Percentiles rank a stretch among this genome's conserved stretches.
Conservation (phyloP, 2,888 invertebrate genomes). For the Pyralis farinalis region DNA sequence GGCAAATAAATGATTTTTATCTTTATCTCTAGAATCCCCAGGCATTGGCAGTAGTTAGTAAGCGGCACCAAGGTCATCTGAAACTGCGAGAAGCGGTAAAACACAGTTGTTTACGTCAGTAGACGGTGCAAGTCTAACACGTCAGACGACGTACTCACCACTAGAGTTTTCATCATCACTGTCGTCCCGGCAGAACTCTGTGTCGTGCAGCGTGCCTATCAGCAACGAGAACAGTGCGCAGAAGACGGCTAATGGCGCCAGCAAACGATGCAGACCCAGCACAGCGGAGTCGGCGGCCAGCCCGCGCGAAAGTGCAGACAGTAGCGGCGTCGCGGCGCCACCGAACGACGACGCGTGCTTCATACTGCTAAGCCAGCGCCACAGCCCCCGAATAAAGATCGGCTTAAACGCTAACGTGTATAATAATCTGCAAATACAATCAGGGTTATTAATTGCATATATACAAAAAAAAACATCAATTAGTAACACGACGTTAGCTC, state of each 20-base stretch:
- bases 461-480: no score
- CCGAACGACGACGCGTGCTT: constrained; percentile 59
- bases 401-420: constrained; percentile 91
- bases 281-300: constrained; percentile 76
- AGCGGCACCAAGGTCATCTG: no score
- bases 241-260: constrained; percentile 91
- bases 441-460: neutral
- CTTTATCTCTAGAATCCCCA: no score
- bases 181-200: constrained; percentile 84
- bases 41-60: no score
- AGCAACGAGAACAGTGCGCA: constrained; percentile 90
- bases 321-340: constrained; percentile 77
- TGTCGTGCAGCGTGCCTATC: constrained; percentile 91
- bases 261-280: constrained; percentile 84
- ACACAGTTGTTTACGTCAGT: no score
- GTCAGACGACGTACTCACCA: no score
- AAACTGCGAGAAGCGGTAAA: no score
- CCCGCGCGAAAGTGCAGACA: constrained; percentile 86
- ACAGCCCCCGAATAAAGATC: constrained; percentile 87
- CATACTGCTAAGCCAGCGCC: constrained; percentile 81
- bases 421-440: constrained; percentile 77
- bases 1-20: no score
- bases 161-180: constrained; percentile 61
- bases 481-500: no score
- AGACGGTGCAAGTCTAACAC: no score